Evolutionary conservation across 2,888 invertebrate genomes (phyloP), one percentile per base, ranked within the genome.

Genomic region (Tipula lateralis): DNA sequence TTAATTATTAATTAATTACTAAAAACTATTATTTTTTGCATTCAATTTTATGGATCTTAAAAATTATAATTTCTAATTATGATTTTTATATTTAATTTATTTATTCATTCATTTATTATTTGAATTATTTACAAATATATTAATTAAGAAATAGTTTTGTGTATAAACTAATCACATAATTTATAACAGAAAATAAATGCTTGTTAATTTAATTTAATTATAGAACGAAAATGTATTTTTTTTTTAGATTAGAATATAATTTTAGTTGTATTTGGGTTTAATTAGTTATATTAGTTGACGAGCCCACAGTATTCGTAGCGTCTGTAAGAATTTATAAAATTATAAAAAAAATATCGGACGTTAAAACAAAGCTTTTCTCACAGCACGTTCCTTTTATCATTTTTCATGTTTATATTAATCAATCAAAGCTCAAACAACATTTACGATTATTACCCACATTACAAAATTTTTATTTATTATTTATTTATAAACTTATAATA

Each of bases 111-210:
- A 66, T 66, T 66, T 66, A 66, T 66, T 66, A 66, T 66, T 24
- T 24, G 66, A 66, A 66, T 66, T 66, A 66, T 66, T 66, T 66
- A 66, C 66, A 66, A 66, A 66, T 24, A 24, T 66, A 66, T 66
- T 66, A 66, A 66, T 66, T 66, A 66, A 66, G 66, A 66, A 66
- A 66, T 66, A 66, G 66, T 66, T 66, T 66, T 66, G 66, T 66
- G 66, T 66, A 66, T 24, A 66, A 66, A 66, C 66, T 66, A 66
- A 66, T 66, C 66, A 66, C 24, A 24, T 66, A 66, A 66, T 66
- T 66, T 24, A 24, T 66, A 66, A 24, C 66, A 66, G 66, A 66
- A 66, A 66, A 24, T 66, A 66, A 66, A 16, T 44, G 44, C 16
- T 66, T 66, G 24, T 66, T 66, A 66, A 66, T 66, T 66, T 66